Conservation (phyloP, 1,140 invertebrate genomes). For the Tigriopus japonicus region DNA sequence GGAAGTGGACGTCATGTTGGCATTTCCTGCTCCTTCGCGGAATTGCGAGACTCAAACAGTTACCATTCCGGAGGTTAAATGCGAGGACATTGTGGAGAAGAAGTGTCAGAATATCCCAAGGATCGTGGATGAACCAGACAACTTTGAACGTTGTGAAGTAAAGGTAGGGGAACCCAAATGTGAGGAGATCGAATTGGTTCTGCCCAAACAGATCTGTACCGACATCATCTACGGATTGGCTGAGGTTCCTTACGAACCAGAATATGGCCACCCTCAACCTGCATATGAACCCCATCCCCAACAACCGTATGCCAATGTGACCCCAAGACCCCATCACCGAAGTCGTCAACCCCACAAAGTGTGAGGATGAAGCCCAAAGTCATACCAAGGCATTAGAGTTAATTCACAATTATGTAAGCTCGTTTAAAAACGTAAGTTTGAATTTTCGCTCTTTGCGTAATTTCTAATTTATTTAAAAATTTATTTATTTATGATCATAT, state of each 20-base stretch:
- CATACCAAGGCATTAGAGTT: too few relatives aligned
- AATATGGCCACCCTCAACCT: too few relatives aligned
- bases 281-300: too few relatives aligned
- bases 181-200: constrained; percentile 5
- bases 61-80: neutral
- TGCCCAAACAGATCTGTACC: constrained; percentile 9
- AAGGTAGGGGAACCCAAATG: neutral
- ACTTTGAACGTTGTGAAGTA: neutral
- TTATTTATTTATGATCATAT: too few relatives aligned
- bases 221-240: constrained; percentile 11
- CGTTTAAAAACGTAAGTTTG: too few relatives aligned
- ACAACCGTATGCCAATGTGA: too few relatives aligned
- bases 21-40: constrained; percentile 3
- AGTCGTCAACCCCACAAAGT: too few relatives aligned
- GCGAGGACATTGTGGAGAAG: neutral
- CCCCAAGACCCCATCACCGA: too few relatives aligned
- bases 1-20: neutral
- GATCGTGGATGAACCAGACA: neutral
- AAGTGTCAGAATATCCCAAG: constrained; percentile 11
- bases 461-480: too few relatives aligned
- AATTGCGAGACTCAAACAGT: constrained; percentile 7
- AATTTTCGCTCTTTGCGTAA: too few relatives aligned
- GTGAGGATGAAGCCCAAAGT: too few relatives aligned
- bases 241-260: neutral
- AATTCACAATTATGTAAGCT: too few relatives aligned